phyloP scores from a whole-genome alignment of 2,113 vertebrate species.

The Carassius carassius region DNA sequence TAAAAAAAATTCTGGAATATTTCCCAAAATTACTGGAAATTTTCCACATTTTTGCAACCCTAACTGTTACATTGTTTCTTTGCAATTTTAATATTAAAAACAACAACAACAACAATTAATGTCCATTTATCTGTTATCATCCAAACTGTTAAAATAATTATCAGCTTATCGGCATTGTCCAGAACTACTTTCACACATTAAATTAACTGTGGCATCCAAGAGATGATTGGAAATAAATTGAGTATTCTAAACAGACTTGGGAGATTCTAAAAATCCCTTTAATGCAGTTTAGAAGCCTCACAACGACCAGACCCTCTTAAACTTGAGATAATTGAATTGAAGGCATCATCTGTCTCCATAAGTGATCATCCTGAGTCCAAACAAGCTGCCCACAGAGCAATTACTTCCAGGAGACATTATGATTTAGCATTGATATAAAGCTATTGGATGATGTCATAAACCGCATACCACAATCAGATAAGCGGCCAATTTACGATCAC shows the following conservation, averaged over 20 bases:
- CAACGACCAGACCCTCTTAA: conserved; percentile 17
- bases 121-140: too few relatives aligned
- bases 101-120: too few relatives aligned
- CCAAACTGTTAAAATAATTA: too few relatives aligned
- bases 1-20: too few relatives aligned
- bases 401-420: conserved; percentile 57
- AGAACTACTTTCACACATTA: neutral
- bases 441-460: conserved; percentile 63
- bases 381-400: neutral
- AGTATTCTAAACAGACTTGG: neutral
- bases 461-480: conserved; percentile 69
- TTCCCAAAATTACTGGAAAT: too few relatives aligned
- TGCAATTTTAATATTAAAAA: too few relatives aligned
- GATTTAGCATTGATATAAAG: conserved; percentile 68
- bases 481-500: conserved; percentile 57
- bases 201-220: neutral
- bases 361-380: neutral
- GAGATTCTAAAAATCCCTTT: neutral
- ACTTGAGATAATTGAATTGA: conserved; percentile 15
- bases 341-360: conserved; percentile 14
- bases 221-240: neutral
- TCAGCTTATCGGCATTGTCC: too few relatives aligned
- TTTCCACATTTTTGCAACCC: too few relatives aligned
- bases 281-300: conserved; percentile 19
- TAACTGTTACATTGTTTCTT: too few relatives aligned